Evolutionary conservation across 2,888 invertebrate species (phyloP).

Genomic region (Embidobia sp.): DNA sequence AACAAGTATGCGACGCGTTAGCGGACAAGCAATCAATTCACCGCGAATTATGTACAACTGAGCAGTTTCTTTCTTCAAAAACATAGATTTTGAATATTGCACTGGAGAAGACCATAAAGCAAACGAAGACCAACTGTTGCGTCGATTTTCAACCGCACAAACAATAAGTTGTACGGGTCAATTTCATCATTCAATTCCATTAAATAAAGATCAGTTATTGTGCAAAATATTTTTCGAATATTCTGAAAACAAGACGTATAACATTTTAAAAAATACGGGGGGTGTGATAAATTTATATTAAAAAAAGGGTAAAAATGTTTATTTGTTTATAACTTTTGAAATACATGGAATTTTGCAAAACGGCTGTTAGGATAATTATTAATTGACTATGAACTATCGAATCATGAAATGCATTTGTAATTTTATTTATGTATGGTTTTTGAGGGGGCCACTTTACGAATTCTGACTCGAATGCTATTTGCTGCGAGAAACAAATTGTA

Average conservation of each 20-base stretch:
- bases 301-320: not conserved
- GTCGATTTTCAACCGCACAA: not conserved
- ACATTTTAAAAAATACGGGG: conserved; percentile 1
- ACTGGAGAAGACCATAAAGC: not conserved
- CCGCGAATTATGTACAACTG: not conserved
- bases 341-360: no score
- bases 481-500: no score
- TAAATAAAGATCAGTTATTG: not conserved
- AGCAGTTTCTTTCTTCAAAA: not conserved
- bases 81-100: not conserved
- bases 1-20: not conserved
- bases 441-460: no score
- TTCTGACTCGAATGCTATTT: no score
- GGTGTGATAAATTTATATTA: not conserved
- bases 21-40: not conserved
- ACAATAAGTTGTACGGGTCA: not conserved
- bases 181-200: not conserved
- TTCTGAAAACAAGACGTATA: not conserved
- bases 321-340: no score
- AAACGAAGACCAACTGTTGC: not conserved
- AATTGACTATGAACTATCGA: no score
- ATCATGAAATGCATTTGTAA: no score
- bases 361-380: no score
- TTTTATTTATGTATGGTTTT: no score
- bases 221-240: not conserved